These are phyloP conservation scores for Tricholaema leucomelas DNA, from an alignment of 2,113 vertebrate genomes.

Conservation along the genomic window DNA sequence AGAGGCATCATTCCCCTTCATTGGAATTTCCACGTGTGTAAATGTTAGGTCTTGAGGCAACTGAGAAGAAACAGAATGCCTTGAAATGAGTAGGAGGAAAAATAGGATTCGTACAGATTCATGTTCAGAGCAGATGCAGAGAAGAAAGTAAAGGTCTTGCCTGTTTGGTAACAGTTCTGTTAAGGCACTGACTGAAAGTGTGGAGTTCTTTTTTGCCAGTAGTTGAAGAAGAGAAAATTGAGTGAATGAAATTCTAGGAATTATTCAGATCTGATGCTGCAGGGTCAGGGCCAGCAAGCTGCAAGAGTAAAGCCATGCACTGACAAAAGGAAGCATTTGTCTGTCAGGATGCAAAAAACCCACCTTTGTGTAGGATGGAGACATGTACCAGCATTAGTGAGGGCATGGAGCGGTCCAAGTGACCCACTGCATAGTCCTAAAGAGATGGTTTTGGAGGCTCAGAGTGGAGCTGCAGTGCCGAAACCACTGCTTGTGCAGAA, in stretches of 20 bases:
- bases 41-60: not conserved
- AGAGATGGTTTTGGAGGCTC: not conserved
- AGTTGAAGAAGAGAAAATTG: not conserved
- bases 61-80: not conserved
- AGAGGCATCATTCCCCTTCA: not conserved
- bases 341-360: not conserved
- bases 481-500: not conserved
- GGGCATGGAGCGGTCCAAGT: not conserved
- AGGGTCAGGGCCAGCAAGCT: not conserved
- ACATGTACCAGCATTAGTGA: not conserved
- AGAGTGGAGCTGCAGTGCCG: not conserved
- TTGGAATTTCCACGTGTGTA: not conserved
- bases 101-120: not conserved
- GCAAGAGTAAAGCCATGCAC: not conserved
- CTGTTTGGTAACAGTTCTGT: not conserved
- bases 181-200: not conserved
- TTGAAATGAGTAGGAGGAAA: constrained; percentile 2
- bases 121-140: not conserved
- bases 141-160: not conserved
- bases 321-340: not conserved
- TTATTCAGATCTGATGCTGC: not conserved
- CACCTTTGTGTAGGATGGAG: not conserved
- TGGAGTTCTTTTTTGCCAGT: not conserved
- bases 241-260: not conserved
- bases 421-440: not conserved